Base-by-base conservation (phyloP, 2,888 invertebrate genomes). In the Timandra comae region DNA sequence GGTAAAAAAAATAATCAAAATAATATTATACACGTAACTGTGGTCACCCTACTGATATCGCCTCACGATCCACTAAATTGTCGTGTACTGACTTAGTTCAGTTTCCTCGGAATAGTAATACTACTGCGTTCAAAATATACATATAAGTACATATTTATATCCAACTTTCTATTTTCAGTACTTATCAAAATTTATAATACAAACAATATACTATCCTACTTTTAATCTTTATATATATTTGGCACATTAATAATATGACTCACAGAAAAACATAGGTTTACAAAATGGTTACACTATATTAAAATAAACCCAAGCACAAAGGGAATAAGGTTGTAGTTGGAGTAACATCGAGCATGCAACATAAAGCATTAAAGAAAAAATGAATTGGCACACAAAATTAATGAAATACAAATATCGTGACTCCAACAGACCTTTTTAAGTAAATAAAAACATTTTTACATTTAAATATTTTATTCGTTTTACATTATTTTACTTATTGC, bases 11-110 rank as follows among this genome's bases (percentile, higher is more conserved):
- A n/a, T n/a, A n/a, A n/a, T n/a, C n/a, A n/a, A n/a, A n/a, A n/a
- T n/a, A n/a, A n/a, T n/a, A n/a, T n/a, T n/a, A n/a, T n/a, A 3
- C 8, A 3, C 6, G 24, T 25, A 27, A 33, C 33, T 30, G 6
- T 58, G 55, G 61, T 33, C 51, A 52, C 58, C 57, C 47, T 48
- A 64, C 41, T 32, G 53, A 55, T 73, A 77, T 75, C 73, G 64
- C 60, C 63, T 64, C 74, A 69, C 75, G 71, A 78, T 76, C 72
- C 63, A 64, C 63, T 69, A 63, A 68, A 70, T 65, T 67, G 58
- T 59, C 38, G 45, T 57, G 54, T 60, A 75, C 74, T 68, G 71
- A 73, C 61, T 45, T 55, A 49, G 46, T 51, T 49, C 52, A 41
- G 58, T 53, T 55, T 33, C 38, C 46, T 56, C 48, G 41, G 40